These are phyloP conservation scores for Calliopum simillimum DNA, from an alignment of 2,888 invertebrate genomes.

Conservation along the genomic window DNA sequence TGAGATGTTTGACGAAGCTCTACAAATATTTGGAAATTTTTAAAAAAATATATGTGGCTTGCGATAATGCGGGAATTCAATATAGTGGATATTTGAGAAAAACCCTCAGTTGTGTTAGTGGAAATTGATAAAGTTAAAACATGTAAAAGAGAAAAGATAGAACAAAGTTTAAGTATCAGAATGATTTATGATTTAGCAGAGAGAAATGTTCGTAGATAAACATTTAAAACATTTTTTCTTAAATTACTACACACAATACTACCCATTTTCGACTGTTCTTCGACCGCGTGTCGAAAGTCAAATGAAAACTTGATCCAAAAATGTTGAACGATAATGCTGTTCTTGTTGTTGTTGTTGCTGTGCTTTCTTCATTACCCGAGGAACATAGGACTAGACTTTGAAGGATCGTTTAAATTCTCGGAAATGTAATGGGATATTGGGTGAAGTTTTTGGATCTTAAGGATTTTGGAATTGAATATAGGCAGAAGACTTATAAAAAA, in stretches of 20 bases:
- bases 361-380: not conserved
- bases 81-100: no score
- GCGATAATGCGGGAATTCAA: no score
- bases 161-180: not conserved
- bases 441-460: not conserved
- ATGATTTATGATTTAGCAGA: not conserved
- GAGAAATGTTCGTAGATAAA: not conserved
- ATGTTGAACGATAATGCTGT: constrained; percentile 20
- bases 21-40: no score
- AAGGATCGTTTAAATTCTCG: not conserved
- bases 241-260: constrained; percentile 50
- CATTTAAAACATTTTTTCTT: not conserved
- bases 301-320: constrained; percentile 11
- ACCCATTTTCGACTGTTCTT: constrained; percentile 49
- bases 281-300: not conserved
- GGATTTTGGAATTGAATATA: not conserved
- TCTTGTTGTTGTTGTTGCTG: constrained; percentile 16
- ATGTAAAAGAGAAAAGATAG: not conserved
- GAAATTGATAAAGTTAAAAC: not conserved
- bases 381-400: not conserved
- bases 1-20: no score
- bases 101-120: no score
- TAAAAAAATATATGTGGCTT: no score
- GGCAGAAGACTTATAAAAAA: not conserved
- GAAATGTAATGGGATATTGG: not conserved